Evolutionary conservation across 1,140 invertebrate genomes (phyloP).

Genomic region (Homarus americanus): DNA sequence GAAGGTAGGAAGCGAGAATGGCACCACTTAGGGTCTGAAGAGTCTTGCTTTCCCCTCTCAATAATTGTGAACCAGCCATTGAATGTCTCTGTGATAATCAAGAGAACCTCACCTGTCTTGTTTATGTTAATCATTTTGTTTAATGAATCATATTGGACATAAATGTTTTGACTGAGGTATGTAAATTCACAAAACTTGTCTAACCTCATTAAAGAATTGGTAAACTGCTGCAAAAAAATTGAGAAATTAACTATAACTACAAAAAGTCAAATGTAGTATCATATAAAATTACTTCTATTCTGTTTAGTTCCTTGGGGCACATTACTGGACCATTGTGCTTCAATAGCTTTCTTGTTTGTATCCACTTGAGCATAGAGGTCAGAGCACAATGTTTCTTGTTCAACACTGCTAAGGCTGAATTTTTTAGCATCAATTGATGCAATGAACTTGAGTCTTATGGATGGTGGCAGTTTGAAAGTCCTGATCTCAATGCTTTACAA

Average conservation of each 20-base stretch:
- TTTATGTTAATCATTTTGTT: neutral
- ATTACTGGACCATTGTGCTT: slow-evolving; percentile 69
- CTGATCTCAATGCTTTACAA: slow-evolving; percentile 42
- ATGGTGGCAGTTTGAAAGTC: slow-evolving; percentile 2
- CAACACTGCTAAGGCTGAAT: neutral
- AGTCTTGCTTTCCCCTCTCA: slow-evolving; percentile 45
- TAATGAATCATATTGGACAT: neutral
- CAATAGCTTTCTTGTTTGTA: slow-evolving; percentile 56
- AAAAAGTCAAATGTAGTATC: neutral
- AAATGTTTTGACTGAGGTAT: neutral
- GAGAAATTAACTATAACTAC: neutral
- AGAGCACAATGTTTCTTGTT: neutral
- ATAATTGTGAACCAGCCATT: slow-evolving; percentile 63
- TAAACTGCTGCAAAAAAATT: neutral
- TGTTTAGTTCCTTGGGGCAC: slow-evolving; percentile 52
- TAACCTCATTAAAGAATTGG: neutral
- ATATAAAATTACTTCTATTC: neutral
- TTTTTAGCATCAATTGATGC: neutral
- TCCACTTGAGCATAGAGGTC: slow-evolving; percentile 36
- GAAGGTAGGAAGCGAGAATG: slow-evolving; percentile 43
- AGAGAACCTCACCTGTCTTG: slow-evolving; percentile 72
- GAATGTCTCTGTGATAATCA: slow-evolving; percentile 66
- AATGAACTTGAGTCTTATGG: slow-evolving; percentile 13
- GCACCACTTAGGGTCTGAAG: slow-evolving; percentile 24
- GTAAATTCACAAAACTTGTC: neutral